A percentile compares a stretch with the other conserved stretches of the same genome.
Conservation (phyloP, 1,140 invertebrate species). For the Anastrepha ludens region DNA sequence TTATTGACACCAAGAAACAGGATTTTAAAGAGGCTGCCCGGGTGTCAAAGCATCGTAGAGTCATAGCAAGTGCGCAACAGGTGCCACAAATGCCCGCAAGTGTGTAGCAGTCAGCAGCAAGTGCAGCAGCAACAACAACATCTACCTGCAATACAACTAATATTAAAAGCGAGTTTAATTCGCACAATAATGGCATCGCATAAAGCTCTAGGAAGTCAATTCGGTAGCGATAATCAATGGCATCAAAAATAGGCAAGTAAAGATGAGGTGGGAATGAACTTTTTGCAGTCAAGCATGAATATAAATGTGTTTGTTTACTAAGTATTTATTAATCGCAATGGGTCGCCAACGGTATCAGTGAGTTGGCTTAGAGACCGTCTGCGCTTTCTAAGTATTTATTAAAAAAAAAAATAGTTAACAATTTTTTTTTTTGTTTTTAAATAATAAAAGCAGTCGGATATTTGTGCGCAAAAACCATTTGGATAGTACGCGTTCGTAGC, state of each 20-base stretch:
- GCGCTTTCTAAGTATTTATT: no score
- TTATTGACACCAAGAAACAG: constrained; percentile 22
- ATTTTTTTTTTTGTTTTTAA: no score
- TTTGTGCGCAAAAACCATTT: no score
- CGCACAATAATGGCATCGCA: neutral
- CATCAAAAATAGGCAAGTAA: neutral
- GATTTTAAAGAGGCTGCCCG: constrained; percentile 1
- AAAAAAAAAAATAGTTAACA: no score
- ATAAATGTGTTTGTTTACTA: no score
- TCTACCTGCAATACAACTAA: neutral
- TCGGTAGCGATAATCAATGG: constrained; percentile 20
- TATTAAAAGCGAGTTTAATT: constrained; percentile 3
- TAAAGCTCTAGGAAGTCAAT: constrained; percentile 17
- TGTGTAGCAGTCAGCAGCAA: neutral
- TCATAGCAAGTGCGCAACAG: neutral
- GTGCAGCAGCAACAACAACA: neutral
- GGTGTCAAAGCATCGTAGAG: neutral
- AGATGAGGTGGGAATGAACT: no score
- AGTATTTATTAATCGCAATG: no score
- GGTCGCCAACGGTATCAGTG: no score
- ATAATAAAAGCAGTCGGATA: no score
- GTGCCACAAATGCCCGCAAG: constrained; percentile 23
- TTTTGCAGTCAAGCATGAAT: no score
- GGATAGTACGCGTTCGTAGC: no score
- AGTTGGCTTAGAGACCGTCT: no score